Evolutionary conservation across 2,113 vertebrate genomes (phyloP), one percentile per base, ranked within the genome.

Genomic region (Menura novaehollandiae): DNA sequence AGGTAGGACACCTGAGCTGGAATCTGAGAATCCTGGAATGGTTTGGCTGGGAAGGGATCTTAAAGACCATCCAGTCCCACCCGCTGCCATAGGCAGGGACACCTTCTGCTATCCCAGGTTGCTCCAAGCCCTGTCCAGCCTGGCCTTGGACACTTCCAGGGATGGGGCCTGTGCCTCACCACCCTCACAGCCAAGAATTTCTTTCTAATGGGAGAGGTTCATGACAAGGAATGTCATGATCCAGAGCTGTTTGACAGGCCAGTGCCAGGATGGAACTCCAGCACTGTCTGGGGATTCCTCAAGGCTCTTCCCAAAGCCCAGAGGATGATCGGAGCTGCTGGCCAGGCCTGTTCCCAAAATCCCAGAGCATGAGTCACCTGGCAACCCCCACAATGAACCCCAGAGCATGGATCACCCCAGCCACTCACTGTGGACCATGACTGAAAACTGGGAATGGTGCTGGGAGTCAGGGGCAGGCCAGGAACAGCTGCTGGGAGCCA

Each of bases 71-170:
- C 41, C 62, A n/a, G 10, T n/a, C 1, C 19, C 37, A 51, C 12
- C 10, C 17, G 28, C 7, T 67, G 46, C 6, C 53, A 59, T 6
- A 20, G 26, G 13, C 24, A 60, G n/a, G 15, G 46, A 60, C 62
- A 47, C 26, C 10, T 62, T 0, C 35, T 24, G 26, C 55, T 14
- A 0, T 3, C 46, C 55, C 71, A 89, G 13, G 39, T 0, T 30
- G 51, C 59, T 44, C 86, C 67, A 49, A 44, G 18, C 27, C 11
- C 49, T 14, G 11, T n/a, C 46, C 55, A 76, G 0, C 9, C 1
- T 1, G 24, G 24, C 7, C 78, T 68, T 9, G 78, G 27, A 55
- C 39, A 53, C 2, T n/a, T 8, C 33, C 62, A 89, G 71, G 26
- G 53, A 26, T 47, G 78, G 17, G 14, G 26, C 11, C 71, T 76